These are phyloP conservation scores for Rousettus leschenaultii DNA, from an alignment of 2,113 vertebrate species.

Conservation along the genomic window DNA sequence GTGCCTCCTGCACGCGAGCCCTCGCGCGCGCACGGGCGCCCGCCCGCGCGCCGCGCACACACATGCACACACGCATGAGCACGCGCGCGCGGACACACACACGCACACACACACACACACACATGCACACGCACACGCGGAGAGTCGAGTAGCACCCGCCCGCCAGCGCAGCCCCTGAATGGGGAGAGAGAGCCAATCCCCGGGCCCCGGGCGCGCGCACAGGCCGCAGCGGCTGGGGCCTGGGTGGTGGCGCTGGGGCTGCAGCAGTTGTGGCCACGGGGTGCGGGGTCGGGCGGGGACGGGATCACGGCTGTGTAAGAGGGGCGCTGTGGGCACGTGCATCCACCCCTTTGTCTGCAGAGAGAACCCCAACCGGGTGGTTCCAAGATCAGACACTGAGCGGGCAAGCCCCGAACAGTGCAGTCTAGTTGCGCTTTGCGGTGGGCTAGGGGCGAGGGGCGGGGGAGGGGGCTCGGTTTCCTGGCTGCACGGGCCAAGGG, in stretches of 20 bases:
- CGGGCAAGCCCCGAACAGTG: neutral
- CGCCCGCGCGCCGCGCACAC: neutral
- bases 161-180: conserved; percentile 50
- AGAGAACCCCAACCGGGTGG: conserved; percentile 42
- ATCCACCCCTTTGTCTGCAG: conserved; percentile 71
- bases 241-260: conserved; percentile 39
- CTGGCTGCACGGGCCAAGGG: neutral
- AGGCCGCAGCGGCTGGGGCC: conserved; percentile 20
- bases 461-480: neutral
- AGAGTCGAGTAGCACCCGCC: conserved; percentile 1
- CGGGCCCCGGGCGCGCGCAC: conserved; percentile 50
- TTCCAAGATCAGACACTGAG: conserved; percentile 46
- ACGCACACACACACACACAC: neutral
- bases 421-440: neutral
- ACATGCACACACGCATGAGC: neutral
- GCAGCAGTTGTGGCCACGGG: neutral
- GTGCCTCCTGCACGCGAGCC: conserved; percentile 66
- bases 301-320: neutral
- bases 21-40: conserved; percentile 59
- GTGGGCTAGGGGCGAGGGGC: neutral
- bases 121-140: neutral
- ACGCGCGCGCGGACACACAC: neutral
- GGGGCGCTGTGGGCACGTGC: conserved; percentile 44
- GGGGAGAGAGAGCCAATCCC: conserved; percentile 70
- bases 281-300: conserved; percentile 43